Percentiles rank a stretch among this genome's conserved stretches.
Evolutionary conservation across 2,797 vertebrate species (phyloP).

Genomic region (Falco columbarius): DNA sequence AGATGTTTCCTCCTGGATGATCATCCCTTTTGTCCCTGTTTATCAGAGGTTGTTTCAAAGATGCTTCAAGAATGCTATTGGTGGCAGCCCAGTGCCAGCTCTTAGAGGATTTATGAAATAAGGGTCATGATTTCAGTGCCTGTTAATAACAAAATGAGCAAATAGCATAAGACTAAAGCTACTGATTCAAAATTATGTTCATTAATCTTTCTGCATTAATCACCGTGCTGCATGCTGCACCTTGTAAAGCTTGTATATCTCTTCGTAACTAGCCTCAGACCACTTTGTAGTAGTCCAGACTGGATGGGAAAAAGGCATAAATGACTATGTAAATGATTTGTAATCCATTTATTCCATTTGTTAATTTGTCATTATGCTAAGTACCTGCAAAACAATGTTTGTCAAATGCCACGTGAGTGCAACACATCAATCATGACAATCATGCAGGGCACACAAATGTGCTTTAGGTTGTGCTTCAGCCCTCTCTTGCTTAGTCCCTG

Average conservation of each 20-base stretch:
- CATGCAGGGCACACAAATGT: neutral
- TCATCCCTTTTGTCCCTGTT: neutral
- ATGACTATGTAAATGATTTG: slow-evolving; percentile 40
- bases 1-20: neutral
- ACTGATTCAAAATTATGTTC: slow-evolving; percentile 44
- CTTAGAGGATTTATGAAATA: slow-evolving; percentile 21
- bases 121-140: neutral
- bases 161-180: neutral
- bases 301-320: slow-evolving; percentile 1
- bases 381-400: slow-evolving; percentile 36
- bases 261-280: slow-evolving; percentile 20
- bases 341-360: slow-evolving; percentile 50
- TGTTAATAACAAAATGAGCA: slow-evolving; percentile 26
- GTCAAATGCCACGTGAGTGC: neutral
- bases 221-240: neutral
- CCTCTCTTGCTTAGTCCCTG: neutral
- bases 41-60: slow-evolving; percentile 4
- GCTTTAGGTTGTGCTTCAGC: neutral
- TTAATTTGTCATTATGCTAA: slow-evolving; percentile 58
- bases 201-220: slow-evolving; percentile 63
- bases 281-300: slow-evolving; percentile 8
- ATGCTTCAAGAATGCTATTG: neutral
- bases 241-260: slow-evolving; percentile 46
- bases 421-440: neutral
- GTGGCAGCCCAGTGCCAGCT: neutral